Conservation (phyloP, 2,888 invertebrate species). For the Morpho helenor region DNA sequence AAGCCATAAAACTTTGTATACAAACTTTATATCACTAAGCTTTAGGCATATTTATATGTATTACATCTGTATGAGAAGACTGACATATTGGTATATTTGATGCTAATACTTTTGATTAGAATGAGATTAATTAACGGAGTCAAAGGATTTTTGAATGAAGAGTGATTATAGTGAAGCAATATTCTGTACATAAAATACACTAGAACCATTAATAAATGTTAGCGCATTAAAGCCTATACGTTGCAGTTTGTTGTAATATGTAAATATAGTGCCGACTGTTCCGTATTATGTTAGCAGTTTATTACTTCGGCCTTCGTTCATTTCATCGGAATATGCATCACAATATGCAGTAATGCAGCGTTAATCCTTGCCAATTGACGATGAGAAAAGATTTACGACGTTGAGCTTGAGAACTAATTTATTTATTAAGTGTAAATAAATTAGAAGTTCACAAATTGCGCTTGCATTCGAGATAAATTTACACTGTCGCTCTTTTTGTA, state of each 20-base stretch:
- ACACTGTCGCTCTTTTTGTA: background rate
- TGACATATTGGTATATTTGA: no score
- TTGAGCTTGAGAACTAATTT: slow-evolving; percentile 17
- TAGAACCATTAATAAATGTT: background rate
- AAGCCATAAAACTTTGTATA: background rate
- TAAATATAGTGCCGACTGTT: slow-evolving; percentile 18
- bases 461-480: background rate
- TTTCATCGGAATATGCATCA: slow-evolving; percentile 27
- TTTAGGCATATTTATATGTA: no score
- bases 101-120: no score
- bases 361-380: slow-evolving; percentile 28
- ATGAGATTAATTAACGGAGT: no score
- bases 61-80: no score
- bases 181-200: no score
- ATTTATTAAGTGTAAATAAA: slow-evolving; percentile 10
- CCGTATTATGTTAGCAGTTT: slow-evolving; percentile 26
- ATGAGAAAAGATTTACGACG: slow-evolving; percentile 22
- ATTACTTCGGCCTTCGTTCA: slow-evolving; percentile 26
- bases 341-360: slow-evolving; percentile 24
- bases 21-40: no score
- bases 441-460: slow-evolving; percentile 3
- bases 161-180: no score
- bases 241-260: slow-evolving; percentile 24
- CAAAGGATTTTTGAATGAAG: no score
- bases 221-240: slow-evolving; percentile 5